Evolutionary conservation across 2,888 invertebrate species (phyloP), one percentile per base, ranked within the genome.

Genomic region (Zhuqinia jingwanae): DNA sequence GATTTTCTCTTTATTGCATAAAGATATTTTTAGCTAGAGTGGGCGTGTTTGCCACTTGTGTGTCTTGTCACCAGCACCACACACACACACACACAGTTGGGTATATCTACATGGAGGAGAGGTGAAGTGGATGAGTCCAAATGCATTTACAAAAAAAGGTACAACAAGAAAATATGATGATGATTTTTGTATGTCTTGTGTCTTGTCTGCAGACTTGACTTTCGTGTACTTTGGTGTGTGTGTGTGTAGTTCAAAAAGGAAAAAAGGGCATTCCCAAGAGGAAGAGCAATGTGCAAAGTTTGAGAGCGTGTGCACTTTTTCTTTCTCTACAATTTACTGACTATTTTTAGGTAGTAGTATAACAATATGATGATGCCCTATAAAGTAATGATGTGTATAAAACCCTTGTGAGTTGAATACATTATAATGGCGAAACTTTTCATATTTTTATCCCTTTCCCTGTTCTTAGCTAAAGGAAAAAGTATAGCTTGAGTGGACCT

Each of bases 361-460:
- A 56, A 75, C 36, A 53, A 75, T 36, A 75, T 56, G 36, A 75
- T 56, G 36, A 56, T 75, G 53, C 36, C n/a, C 30, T 8, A 5
- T 22, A 58, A 36, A 50, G 73, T 75, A 75, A 75, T 75, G 75
- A 75, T 75, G 50, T 73, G 56, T 75, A 15, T 56, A 8, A 3
- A 36, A 70, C 70, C 5, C 36, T 70, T 75, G 27, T 13, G 30
- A 36, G 56, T 15, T 20, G 75, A 75, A 75, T 75, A 56, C 56
- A 75, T 83, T 83, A 83, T 36, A 36, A 36, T 76, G 82, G 22
- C 22, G 2, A 76, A 83, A 83, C 47, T 83, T 83, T 82, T 58
- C 60, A 50, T 63, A 65, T 53, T 79, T 77, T 78, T 78, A 60
- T n/a, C 47, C 70, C 42, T 68, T 68, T 68, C 45, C 68, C 70